Base-by-base conservation (phyloP, 1,140 invertebrate species). In the Brachionus rotundiformis region DNA sequence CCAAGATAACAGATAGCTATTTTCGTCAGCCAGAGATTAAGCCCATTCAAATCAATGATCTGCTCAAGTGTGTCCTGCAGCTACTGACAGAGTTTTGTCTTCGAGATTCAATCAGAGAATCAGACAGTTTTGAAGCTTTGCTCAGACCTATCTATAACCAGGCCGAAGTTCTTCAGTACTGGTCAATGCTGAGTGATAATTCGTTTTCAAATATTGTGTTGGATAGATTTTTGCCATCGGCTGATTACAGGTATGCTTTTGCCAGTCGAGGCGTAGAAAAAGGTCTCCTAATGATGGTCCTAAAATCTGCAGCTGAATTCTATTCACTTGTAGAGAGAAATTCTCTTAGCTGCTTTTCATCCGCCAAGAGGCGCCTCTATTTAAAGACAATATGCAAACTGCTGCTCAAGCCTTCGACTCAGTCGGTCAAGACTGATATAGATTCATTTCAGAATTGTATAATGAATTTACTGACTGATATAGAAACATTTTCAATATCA, bases 371-470 rank as follows among this genome's bases (percentile, higher is more conserved):
- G 33, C 19, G 76, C n/a, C 23, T 27, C 8, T 79, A 39, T 59
- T 27, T 79, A 19, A 54, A 63, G 31, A 25, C 23, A 8, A 25
- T 79, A 3, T 79, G 47, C 19, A 29, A 54, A 36, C 29, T 79
- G 11, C n/a, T 79, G 19, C 29, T 79, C 7, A 79, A 79, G 16
- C 47, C 76, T 16, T 33, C 47, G 16, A 19, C 33, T 59, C 76
- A 79, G 27, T 16, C 47, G 36, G 36, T 79, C 76, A 79, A 79
- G 29, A 54, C 31, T 11, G 76, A 79, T n/a, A 19, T 59, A 5
- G 76, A 79, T 10, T 79, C 76, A 13, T 79, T 79, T 61, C 76
- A 79, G 27, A 79, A 79, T 39, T 79, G 76, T 39, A 63, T 79
- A 23, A 54, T 79, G 59, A 79, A 79, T 79, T 31, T 79, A 8